phyloP scores from a whole-genome alignment of 2,797 vertebrate species.

The Leptodactylus fallax region DNA sequence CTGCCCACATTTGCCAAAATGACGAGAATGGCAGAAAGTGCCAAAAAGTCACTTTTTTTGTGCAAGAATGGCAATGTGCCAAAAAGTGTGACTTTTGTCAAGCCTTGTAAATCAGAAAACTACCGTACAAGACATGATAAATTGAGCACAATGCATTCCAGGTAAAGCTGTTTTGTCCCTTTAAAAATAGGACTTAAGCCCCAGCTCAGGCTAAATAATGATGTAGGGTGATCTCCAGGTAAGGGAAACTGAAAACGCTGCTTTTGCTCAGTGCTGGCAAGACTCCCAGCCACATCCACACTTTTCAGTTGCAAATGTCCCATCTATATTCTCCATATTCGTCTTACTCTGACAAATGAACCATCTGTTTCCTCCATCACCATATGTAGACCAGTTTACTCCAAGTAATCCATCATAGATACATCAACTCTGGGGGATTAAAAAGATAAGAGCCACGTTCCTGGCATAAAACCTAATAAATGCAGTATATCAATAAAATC shows the following conservation, averaged over 20 bases:
- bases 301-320: not conserved
- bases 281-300: conserved; percentile 12
- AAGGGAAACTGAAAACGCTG: not conserved
- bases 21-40: no score
- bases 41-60: no score
- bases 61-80: no score
- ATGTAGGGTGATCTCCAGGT: not conserved
- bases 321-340: conserved; percentile 21
- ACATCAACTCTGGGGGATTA: not conserved
- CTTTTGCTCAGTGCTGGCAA: not conserved
- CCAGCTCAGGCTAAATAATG: not conserved
- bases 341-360: not conserved
- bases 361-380: conserved; percentile 21
- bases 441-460: not conserved
- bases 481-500: not conserved
- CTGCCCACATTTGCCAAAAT: no score
- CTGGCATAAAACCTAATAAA: not conserved
- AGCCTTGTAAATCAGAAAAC: no score
- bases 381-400: not conserved
- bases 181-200: no score
- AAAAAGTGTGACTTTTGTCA: no score
- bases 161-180: no score
- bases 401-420: not conserved
- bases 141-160: no score
- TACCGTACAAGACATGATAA: no score